These are phyloP conservation scores for Uropetala carovei DNA, from an alignment of 2,888 invertebrate genomes.

Conservation along the genomic window DNA sequence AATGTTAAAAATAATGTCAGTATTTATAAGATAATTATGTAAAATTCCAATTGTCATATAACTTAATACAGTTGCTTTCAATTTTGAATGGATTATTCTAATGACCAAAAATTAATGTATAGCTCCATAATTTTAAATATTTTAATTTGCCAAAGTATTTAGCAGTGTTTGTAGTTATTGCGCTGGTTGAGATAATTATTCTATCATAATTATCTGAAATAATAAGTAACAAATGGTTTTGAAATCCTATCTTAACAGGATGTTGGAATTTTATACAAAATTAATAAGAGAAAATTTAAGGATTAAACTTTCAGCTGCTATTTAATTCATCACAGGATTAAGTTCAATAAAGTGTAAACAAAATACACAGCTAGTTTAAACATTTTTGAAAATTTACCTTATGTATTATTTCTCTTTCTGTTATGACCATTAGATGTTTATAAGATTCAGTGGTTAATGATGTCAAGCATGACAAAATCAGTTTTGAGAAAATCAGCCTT, in stretches of 20 bases:
- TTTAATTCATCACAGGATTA: neutral
- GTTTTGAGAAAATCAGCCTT: slow-evolving; percentile 20
- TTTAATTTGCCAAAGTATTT: slow-evolving; percentile 32
- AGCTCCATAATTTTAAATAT: neutral
- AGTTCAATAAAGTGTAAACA: no score
- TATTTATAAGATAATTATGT: neutral
- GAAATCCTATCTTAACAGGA: no score
- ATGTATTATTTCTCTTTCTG: slow-evolving; percentile 14
- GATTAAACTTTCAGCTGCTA: neutral
- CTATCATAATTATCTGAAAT: neutral
- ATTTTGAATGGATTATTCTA: neutral
- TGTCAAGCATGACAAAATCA: slow-evolving; percentile 26
- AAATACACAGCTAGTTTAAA: no score
- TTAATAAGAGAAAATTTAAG: neutral
- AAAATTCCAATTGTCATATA: neutral
- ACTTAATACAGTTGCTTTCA: neutral
- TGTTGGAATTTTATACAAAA: neutral
- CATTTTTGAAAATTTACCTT: neutral
- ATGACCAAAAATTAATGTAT: neutral
- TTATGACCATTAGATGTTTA: slow-evolving; percentile 10
- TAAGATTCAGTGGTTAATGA: neutral
- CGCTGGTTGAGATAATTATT: slow-evolving; percentile 47
- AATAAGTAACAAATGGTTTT: neutral
- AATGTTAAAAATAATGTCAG: neutral
- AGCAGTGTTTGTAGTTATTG: slow-evolving; percentile 62